Evolutionary conservation across 2,113 vertebrate species (phyloP).

Genomic region (Etheostoma cragini): DNA sequence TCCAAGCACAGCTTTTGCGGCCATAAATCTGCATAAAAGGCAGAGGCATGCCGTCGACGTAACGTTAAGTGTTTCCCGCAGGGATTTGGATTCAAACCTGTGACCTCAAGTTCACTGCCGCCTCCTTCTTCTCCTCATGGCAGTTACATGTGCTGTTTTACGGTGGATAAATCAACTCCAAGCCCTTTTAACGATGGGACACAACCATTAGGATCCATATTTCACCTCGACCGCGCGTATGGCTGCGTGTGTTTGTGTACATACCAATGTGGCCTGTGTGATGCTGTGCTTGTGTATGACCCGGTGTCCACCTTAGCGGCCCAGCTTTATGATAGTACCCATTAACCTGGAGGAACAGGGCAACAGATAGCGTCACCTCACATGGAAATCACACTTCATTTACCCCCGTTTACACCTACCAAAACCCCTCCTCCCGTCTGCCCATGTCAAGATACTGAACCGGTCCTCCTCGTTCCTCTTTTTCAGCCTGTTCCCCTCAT

Average conservation of each 20-base stretch:
- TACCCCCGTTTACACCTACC: constrained; percentile 54
- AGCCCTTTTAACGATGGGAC: constrained; percentile 81
- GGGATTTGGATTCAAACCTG: constrained; percentile 72
- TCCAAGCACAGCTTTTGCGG: constrained; percentile 33
- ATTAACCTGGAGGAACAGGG: constrained; percentile 77
- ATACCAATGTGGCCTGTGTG: constrained; percentile 24
- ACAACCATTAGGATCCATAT: constrained; percentile 81
- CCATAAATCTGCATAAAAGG: constrained; percentile 76
- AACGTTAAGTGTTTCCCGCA: constrained; percentile 71
- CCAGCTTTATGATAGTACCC: constrained; percentile 77
- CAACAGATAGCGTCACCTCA: constrained; percentile 75
- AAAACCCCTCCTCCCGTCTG: constrained; percentile 26
- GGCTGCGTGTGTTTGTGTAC: constrained; percentile 55
- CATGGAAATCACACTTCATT: constrained; percentile 73
- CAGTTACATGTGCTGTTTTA: constrained; percentile 75
- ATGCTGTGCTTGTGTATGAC: constrained; percentile 63
- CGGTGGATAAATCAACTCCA: constrained; percentile 76
- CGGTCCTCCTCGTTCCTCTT: not conserved
- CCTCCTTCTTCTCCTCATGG: constrained; percentile 56
- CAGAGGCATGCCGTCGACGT: constrained; percentile 56
- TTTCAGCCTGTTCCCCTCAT: not conserved
- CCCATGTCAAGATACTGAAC: not conserved
- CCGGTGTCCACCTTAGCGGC: constrained; percentile 64
- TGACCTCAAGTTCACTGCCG: constrained; percentile 60
- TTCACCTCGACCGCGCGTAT: constrained; percentile 69